A percentile compares a stretch with the other conserved stretches of the same genome.
phyloP scores from a whole-genome alignment of 2,888 invertebrate genomes.

The Hirtodrosophila cameraria region DNA sequence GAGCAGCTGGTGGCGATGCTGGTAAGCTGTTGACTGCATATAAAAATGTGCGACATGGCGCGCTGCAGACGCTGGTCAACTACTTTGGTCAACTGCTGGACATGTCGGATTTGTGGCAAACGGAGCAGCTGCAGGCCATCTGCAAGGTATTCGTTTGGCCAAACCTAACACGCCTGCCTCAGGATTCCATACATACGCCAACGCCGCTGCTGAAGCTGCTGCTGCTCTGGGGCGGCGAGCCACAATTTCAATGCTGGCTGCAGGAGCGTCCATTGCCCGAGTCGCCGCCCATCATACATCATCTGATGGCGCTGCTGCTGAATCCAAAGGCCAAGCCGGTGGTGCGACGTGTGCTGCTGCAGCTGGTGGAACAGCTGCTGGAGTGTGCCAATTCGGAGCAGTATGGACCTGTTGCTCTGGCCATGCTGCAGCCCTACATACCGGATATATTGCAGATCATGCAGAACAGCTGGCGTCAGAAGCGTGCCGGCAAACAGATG shows the following conservation, averaged over 20 bases:
- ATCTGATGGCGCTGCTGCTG: conserved; percentile 89
- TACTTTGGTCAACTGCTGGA: conserved; percentile 92
- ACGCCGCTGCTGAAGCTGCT: conserved; percentile 93
- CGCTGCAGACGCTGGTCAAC: conserved; percentile 87
- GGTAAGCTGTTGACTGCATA: conserved; percentile 87
- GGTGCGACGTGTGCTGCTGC: conserved; percentile 89
- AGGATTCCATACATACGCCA: conserved; percentile 93
- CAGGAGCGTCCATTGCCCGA: conserved; percentile 84
- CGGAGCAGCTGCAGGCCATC: conserved; percentile 89
- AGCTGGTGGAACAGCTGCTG: conserved; percentile 90
- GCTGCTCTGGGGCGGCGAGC: conserved; percentile 91
- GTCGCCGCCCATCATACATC: conserved; percentile 86
- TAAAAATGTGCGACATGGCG: conserved; percentile 87
- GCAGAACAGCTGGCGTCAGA: conserved; percentile 87
- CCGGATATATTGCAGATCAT: conserved; percentile 89
- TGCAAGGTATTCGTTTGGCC: conserved; percentile 93
- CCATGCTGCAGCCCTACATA: conserved; percentile 90
- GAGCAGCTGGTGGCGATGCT: conserved; percentile 83
- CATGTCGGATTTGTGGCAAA: conserved; percentile 86
- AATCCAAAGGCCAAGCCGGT: conserved; percentile 87
- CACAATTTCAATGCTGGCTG: conserved; percentile 90
- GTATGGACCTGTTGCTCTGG: conserved; percentile 76
- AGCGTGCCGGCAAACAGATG: conserved; percentile 82
- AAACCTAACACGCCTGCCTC: conserved; percentile 89
- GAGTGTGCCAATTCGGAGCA: conserved; percentile 86